Evolutionary conservation across 2,797 vertebrate genomes (phyloP), one percentile per base, ranked within the genome.

Genomic region (Epinephelus awoara): DNA sequence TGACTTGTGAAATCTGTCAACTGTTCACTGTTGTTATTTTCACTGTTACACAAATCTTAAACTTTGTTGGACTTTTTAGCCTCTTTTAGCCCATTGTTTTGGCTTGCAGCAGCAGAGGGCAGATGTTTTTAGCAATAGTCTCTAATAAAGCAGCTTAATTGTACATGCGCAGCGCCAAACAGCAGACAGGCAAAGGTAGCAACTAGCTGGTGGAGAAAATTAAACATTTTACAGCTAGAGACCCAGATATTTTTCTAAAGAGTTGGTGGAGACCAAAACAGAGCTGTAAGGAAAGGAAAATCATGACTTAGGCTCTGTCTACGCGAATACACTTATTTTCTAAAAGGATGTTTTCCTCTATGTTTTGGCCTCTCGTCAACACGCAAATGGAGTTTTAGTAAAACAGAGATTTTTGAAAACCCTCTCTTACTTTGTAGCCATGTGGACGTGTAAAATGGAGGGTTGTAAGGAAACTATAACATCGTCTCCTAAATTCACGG

Each of bases 181-280:
- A 67, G 34, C 19, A 77, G 14, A 23, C 42, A 54, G 14, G 29
- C 68, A 67, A 66, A 49, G 15, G 27, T 40, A 73, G 54, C 6
- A 42, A 18, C 11, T 63, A 21, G 63, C 42, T 59, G 17, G 50
- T 14, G 19, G 49, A 17, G 1, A 57, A 10, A 65, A 50, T 27
- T 0, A 0, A 54, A 42, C 3, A 57, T 61, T 25, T 42, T 51
- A 14, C 34, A 61, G 19, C 21, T 62, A 14, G 3, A 29, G 23
- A 59, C 11, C 19, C 15, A 51, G 0, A 4, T 44, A 6, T 58
- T 25, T 52, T 27, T 63, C 18, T 63, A 3, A 71, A 54, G 19
- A 52, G 5, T 2, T 62, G 42, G 19, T 70, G 50, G 29, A 68
- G 18, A 69, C 34, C 40, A 62, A 66, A 74, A 52, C 25, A 42